Base-by-base conservation (phyloP, 1,140 invertebrate species). In the Trichonephila inaurata region DNA sequence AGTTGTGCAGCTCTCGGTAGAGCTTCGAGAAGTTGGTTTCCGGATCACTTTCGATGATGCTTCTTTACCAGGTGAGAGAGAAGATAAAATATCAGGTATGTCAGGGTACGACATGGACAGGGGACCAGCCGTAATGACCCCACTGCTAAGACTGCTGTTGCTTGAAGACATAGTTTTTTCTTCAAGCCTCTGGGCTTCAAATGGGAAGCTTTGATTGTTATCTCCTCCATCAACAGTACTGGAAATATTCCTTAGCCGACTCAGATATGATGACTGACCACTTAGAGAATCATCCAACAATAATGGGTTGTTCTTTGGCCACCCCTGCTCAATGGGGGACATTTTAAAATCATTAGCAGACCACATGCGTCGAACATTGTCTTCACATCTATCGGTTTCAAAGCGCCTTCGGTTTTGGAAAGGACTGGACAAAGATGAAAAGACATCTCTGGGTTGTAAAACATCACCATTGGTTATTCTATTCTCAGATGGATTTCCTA, bases 51-150 rank as follows among this genome's bases (percentile, higher is more conserved):
- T 93, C 8, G 86, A 93, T 81, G 86, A 62, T 58, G 21, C 7
- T 58, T 93, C 83, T 60, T 89, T 93, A 10, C 28, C 19, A 18
- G 83, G 86, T 8, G 58, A 81, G n/a, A 87, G 64, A 61, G 81
- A n/a, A 40, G 81, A 60, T 40, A 92, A 61, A 89, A 93, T 61
- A 81, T 93, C 72, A n/a, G 92, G 92, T 24, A 93, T 93, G 66
- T 93, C 92, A 18, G 92, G 92, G 44, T 93, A 93, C 7, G 92
- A 93, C 83, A 88, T 81, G 10, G 92, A 93, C 40, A 93, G 51
- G 14, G 92, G 91, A 28, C 82, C 82, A 86, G 92, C 40, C 19
- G 82, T 61, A 16, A 86, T 88, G 33, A 58, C 44, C 28, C 60
- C 61, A 62, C 51, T 44, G n/a, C 33, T 82, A 18, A 91, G n/a